Conservation (phyloP, 2,888 invertebrate species). For the Phortica okadai region DNA sequence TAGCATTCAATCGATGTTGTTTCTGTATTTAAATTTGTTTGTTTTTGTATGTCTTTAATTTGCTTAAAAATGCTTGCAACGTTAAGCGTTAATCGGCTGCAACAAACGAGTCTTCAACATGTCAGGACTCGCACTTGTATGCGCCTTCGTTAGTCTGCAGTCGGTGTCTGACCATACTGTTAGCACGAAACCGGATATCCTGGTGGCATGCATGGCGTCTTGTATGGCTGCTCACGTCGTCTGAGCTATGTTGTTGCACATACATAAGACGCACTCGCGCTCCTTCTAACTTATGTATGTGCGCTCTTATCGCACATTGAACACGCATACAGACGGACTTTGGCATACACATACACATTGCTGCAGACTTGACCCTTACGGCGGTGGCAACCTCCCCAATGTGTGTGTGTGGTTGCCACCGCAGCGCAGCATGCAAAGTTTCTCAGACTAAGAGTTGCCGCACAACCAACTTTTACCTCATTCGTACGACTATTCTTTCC, state of each 20-base stretch:
- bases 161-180: no score
- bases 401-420: neutral
- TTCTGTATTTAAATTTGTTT: slow-evolving; percentile 1
- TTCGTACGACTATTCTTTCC: slow-evolving; percentile 35
- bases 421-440: slow-evolving; percentile 63
- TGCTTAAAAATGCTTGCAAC: neutral
- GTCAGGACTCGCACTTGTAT: no score
- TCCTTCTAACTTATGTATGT: neutral
- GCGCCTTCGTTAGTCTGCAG: no score
- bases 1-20: neutral
- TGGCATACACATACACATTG: neutral
- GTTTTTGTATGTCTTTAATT: neutral
- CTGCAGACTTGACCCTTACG: neutral
- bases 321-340: neutral
- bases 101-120: neutral
- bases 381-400: neutral
- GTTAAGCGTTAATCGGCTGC: neutral
- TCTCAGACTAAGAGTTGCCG: slow-evolving; percentile 32
- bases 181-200: slow-evolving; percentile 57
- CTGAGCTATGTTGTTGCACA: slow-evolving; percentile 10
- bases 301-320: slow-evolving; percentile 14
- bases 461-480: slow-evolving; percentile 58
- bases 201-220: slow-evolving; percentile 44
- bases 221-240: slow-evolving; percentile 35
- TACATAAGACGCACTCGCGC: slow-evolving; percentile 10